Percentiles rank a stretch among this genome's conserved stretches.
phyloP scores from a whole-genome alignment of 2,888 invertebrate species.

The Hydraecia micacea region DNA sequence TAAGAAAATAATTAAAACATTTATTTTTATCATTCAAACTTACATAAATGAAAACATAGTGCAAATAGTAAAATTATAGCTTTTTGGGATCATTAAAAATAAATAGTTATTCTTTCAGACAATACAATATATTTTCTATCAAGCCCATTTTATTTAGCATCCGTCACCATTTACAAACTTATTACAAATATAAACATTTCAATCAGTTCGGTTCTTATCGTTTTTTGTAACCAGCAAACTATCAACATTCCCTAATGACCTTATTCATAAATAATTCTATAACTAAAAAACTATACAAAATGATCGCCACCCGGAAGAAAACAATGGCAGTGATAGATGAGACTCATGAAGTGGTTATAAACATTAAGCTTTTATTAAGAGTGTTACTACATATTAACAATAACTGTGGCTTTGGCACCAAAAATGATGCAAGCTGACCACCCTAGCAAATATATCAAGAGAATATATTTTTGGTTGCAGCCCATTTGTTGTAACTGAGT shows the following conservation, averaged over 20 bases:
- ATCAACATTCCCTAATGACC: conserved; percentile 36
- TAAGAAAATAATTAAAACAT: background rate
- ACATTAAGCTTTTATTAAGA: conserved; percentile 15
- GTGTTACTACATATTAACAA: conserved; percentile 29
- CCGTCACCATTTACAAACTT: conserved; percentile 49
- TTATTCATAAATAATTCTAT: conserved; percentile 30
- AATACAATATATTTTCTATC: conserved; percentile 10
- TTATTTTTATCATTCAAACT: background rate
- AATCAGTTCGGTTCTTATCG: conserved; percentile 41
- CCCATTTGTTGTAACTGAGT: conserved; percentile 38
- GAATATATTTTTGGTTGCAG: conserved; percentile 47
- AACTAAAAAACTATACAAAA: conserved; percentile 41
- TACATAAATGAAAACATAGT: conserved; percentile 11
- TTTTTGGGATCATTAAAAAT: conserved; percentile 23
- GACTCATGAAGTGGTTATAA: conserved; percentile 14
- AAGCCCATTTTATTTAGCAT: conserved; percentile 40
- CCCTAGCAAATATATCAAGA: conserved; percentile 29
- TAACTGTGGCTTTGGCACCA: conserved; percentile 20
- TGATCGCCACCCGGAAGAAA: conserved; percentile 3
- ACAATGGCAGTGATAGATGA: conserved; percentile 4
- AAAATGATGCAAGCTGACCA: conserved; percentile 17
- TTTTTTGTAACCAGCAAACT: conserved; percentile 13
- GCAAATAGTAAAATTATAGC: background rate
- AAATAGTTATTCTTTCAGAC: conserved; percentile 28
- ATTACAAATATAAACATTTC: conserved; percentile 29